These are phyloP conservation scores for Anoplolepis gracilipes DNA, from an alignment of 1,140 invertebrate genomes.

Conservation along the genomic window DNA sequence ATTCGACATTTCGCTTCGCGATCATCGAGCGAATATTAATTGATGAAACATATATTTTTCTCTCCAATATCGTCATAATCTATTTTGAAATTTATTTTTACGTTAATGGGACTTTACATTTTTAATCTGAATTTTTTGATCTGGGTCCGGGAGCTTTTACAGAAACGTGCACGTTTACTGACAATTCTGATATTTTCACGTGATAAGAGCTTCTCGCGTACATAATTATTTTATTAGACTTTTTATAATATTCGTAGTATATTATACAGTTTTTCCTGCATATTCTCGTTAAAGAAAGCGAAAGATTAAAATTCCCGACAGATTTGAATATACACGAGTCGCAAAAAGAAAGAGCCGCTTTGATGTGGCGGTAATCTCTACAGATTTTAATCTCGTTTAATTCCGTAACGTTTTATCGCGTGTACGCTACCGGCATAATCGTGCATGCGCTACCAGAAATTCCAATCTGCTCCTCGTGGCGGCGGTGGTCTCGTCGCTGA, in stretches of 20 bases:
- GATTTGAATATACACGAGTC: slow-evolving; percentile 47
- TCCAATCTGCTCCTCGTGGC: slow-evolving; percentile 53
- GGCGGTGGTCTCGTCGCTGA: background rate
- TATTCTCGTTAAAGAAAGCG: slow-evolving; percentile 20
- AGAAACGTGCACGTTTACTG: background rate
- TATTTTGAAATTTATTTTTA: background rate
- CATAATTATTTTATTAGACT: slow-evolving; percentile 26
- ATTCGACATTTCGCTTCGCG: background rate
- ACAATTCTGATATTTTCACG: background rate
- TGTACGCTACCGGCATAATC: slow-evolving; percentile 55
- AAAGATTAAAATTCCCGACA: slow-evolving; percentile 47
- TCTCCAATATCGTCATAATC: background rate
- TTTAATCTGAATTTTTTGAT: slow-evolving; percentile 24
- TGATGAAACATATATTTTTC: background rate
- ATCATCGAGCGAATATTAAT: background rate
- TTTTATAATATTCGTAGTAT: slow-evolving; percentile 17
- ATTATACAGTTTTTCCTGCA: slow-evolving; percentile 13
- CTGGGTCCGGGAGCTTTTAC: background rate
- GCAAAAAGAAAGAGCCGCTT: slow-evolving; percentile 44
- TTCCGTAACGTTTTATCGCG: slow-evolving; percentile 59
- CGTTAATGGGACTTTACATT: background rate
- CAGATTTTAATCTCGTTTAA: slow-evolving; percentile 62
- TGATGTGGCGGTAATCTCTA: slow-evolving; percentile 50
- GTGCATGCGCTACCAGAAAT: slow-evolving; percentile 57
- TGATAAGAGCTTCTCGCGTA: background rate